Evolutionary conservation across 1,140 invertebrate species (phyloP), one percentile per base, ranked within the genome.

Genomic region (Heterodera carotae): DNA sequence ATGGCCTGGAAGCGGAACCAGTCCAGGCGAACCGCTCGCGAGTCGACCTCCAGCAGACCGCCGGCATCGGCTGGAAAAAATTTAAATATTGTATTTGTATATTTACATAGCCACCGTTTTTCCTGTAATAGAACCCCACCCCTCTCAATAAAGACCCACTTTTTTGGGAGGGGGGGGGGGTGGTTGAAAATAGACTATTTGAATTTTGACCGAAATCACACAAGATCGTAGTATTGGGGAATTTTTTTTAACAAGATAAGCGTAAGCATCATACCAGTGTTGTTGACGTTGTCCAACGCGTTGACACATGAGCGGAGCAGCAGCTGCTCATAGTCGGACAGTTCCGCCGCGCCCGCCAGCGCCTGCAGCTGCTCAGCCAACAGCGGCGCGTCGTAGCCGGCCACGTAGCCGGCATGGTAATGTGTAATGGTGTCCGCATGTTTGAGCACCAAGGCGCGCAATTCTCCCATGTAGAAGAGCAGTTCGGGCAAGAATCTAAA

Each of bases 401-500:
- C 92, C 43, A 99, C 89, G 90, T 80, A 80, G 18, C 73, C 98
- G 29, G 98, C 93, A 89, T 98, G 98, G 89, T 99, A 99, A 77
- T 95, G 90, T 88, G 98, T 95, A 89, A 99, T 93, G 2, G 99
- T 95, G 91, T 97, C 94, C 83, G 93, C 94, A 88, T 97, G 96
- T 88, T 83, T 81, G 2, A 80, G 36, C 48, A 88, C 77, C 34
- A 89, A 78, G 80, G 81, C 84, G 88, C 90, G 91, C 33, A 99
- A 89, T 89, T 99, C 97, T 89, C 98, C 95, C 91, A 98, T 97
- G 83, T 98, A 95, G 88, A 98, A 99, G 1, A 99, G 89, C 33
- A 99, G 89, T 90, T 99, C 97, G 8, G 97, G 96, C 34, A 99
- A 90, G 88, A 98, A 96, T 69, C 96, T 89, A n/a, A n/a, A n/a